phyloP scores from a whole-genome alignment of 2,888 invertebrate species.

The Dusona sp. region DNA sequence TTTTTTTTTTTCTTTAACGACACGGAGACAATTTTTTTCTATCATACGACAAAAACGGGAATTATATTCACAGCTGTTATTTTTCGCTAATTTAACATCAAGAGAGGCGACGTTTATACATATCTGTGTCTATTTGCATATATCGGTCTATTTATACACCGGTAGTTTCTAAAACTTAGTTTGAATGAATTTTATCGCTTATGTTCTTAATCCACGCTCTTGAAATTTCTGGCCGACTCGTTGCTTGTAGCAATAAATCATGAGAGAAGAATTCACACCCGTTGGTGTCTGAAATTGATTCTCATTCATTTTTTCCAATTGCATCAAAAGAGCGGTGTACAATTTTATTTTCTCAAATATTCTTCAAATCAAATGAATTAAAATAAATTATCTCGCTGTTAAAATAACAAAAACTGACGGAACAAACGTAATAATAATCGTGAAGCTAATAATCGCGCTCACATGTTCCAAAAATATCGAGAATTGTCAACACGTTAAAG shows the following conservation, averaged over 20 bases:
- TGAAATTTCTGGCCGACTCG: not conserved
- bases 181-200: conserved; percentile 25
- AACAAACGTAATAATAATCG: no score
- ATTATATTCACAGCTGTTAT: conserved; percentile 19
- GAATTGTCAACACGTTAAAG: no score
- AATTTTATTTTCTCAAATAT: not conserved
- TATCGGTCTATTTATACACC: not conserved
- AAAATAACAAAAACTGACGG: no score
- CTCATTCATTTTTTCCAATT: not conserved
- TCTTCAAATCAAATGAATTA: not conserved
- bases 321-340: not conserved
- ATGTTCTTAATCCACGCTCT: not conserved
- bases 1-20: not conserved
- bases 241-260: conserved; percentile 18
- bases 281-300: not conserved
- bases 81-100: not conserved
- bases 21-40: not conserved
- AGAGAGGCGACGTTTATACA: not conserved
- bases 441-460: no score
- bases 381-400: not conserved
- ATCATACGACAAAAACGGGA: not conserved
- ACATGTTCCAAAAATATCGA: no score
- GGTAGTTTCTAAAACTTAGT: not conserved
- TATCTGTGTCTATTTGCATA: not conserved
- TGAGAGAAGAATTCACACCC: not conserved